A percentile compares a stretch with the other conserved stretches of the same genome.
phyloP scores from a whole-genome alignment of 2,113 vertebrate species.

The Dolichallabes microphthalmus region DNA sequence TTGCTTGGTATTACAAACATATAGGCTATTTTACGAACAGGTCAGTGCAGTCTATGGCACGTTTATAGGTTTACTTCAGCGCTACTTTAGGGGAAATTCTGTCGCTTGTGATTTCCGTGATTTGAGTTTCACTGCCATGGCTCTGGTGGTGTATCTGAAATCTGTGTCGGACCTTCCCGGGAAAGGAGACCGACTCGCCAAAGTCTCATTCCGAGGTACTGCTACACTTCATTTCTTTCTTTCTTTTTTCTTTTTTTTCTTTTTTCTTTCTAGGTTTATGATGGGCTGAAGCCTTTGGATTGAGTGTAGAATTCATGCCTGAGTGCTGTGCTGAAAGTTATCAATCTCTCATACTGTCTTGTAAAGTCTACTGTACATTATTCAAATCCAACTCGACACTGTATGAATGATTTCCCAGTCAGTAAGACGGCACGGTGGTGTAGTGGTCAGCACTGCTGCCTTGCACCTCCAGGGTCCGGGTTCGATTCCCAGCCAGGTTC shows the following conservation, averaged over 20 bases:
- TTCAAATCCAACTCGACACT: not conserved
- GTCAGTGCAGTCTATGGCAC: not conserved
- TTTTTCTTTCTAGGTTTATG: not conserved
- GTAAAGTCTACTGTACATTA: not conserved
- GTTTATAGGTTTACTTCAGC: not conserved
- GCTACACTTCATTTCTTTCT: conserved; percentile 13
- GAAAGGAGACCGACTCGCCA: conserved; percentile 83
- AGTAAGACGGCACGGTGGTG: no score
- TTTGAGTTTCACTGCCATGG: conserved; percentile 67
- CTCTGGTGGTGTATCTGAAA: conserved; percentile 83
- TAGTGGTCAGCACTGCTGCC: no score
- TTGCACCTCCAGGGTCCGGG: no score
- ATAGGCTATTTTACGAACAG: conserved; percentile 25
- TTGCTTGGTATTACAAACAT: conserved; percentile 6
- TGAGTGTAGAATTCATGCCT: not conserved
- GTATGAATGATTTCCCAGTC: not conserved
- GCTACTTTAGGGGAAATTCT: conserved; percentile 27
- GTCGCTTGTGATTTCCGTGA: not conserved
- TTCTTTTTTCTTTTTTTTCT: not conserved
- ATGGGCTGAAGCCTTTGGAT: not conserved
- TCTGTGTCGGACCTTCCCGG: conserved; percentile 79
- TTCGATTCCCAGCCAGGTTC: no score
- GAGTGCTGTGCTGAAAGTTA: conserved; percentile 10
- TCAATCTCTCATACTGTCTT: not conserved
- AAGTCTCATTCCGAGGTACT: conserved; percentile 90